Conservation (phyloP, 92 coral and sea anemone species). For the Phenganax stokvisi region DNA sequence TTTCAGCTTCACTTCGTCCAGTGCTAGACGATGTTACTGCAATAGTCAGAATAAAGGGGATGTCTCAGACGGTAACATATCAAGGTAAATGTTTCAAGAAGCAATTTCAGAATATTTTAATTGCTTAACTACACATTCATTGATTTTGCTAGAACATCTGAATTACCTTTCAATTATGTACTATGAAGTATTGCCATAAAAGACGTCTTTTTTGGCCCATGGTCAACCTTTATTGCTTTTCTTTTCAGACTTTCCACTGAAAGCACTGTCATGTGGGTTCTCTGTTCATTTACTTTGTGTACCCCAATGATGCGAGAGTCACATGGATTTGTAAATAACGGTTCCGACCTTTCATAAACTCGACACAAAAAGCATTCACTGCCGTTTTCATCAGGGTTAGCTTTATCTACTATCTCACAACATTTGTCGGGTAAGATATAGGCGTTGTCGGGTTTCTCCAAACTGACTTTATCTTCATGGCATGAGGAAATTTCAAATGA, state of each 20-base stretch:
- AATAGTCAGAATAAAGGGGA: too few relatives aligned
- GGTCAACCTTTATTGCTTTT: slow-evolving; percentile 11
- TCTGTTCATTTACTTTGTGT: background rate
- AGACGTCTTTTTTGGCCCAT: background rate
- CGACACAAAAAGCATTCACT: background rate
- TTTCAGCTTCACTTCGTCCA: too few relatives aligned
- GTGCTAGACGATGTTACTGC: too few relatives aligned
- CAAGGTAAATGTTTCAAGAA: too few relatives aligned
- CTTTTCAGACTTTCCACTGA: background rate
- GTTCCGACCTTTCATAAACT: background rate
- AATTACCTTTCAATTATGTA: too few relatives aligned
- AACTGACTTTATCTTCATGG: background rate
- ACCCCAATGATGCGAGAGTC: slow-evolving; percentile 23
- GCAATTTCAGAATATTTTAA: too few relatives aligned
- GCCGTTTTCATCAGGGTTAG: background rate
- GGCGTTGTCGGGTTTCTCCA: slow-evolving; percentile 1
- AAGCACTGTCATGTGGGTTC: slow-evolving; percentile 4
- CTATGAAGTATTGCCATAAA: slow-evolving; percentile 18
- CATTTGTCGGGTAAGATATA: background rate
- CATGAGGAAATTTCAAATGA: too few relatives aligned
- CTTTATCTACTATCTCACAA: background rate
- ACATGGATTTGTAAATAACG: slow-evolving; percentile 17
- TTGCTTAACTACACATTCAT: too few relatives aligned
- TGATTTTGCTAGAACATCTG: too few relatives aligned
- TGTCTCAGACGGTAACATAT: too few relatives aligned